Evolutionary conservation across 2,113 vertebrate genomes (phyloP).

Genomic region (Sturnus vulgaris): DNA sequence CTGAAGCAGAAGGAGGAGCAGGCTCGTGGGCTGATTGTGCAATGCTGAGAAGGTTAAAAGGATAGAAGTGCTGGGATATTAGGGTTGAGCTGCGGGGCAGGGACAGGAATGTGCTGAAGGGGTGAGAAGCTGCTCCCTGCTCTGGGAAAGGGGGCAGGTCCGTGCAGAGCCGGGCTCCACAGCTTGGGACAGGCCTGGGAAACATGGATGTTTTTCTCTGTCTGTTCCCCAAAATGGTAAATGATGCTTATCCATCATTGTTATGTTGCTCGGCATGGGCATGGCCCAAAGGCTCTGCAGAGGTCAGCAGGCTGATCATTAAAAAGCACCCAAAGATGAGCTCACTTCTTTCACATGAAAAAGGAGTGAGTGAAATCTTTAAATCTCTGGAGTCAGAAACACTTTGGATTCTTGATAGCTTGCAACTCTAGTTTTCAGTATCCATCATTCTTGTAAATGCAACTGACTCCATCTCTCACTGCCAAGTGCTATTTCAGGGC

Average conservation of each 20-base stretch:
- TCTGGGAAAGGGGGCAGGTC: slow-evolving; percentile 29
- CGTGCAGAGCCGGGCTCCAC: background rate
- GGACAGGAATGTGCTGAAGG: slow-evolving; percentile 28
- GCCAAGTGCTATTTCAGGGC: background rate
- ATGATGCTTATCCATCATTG: slow-evolving; percentile 56
- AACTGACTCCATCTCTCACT: background rate
- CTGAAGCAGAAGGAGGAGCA: background rate
- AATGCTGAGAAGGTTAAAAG: slow-evolving; percentile 35
- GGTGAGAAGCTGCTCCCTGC: background rate
- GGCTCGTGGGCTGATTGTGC: background rate
- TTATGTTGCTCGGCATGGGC: background rate
- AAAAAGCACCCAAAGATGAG: background rate
- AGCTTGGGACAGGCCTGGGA: background rate
- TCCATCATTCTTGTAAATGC: background rate
- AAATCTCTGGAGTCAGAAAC: background rate
- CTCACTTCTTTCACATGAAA: background rate
- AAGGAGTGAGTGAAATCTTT: background rate
- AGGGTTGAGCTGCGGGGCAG: background rate
- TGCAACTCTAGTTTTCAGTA: background rate
- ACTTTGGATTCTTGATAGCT: background rate
- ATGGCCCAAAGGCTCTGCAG: background rate
- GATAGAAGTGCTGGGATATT: background rate
- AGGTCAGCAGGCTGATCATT: background rate
- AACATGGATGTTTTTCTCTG: background rate
- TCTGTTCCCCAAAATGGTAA: background rate